phyloP scores from a whole-genome alignment of 2,888 invertebrate genomes.

The Agrotis exclamationis region DNA sequence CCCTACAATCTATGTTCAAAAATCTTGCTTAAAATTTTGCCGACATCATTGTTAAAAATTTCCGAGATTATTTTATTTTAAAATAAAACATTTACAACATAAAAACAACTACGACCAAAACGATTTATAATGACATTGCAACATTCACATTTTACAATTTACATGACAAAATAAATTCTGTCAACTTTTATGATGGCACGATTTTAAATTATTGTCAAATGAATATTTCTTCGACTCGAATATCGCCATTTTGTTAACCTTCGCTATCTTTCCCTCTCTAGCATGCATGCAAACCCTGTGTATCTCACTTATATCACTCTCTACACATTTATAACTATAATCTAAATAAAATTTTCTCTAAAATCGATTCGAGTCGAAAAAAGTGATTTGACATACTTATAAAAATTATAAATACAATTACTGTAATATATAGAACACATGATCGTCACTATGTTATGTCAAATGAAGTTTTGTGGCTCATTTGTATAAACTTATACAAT shows the following conservation, averaged over 20 bases:
- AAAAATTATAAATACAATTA: conserved; percentile 57
- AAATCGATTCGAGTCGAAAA: conserved; percentile 51
- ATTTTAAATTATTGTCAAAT: conserved; percentile 50
- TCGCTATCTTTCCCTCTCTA: conserved; percentile 16
- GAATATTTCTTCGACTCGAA: conserved; percentile 43
- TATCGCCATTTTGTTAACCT: conserved; percentile 41
- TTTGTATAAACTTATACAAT: conserved; percentile 10
- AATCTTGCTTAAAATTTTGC: conserved; percentile 39
- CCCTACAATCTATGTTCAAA: conserved; percentile 40
- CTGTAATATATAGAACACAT: conserved; percentile 60
- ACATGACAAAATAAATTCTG: conserved; percentile 55
- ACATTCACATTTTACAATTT: conserved; percentile 58
- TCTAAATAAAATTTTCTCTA: conserved; percentile 27
- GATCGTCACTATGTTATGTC: conserved; percentile 51
- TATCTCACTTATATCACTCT: background rate
- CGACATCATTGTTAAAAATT: conserved; percentile 22
- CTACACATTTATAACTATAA: conserved; percentile 16
- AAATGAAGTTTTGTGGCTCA: conserved; percentile 38
- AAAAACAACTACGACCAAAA: conserved; percentile 58
- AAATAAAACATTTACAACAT: conserved; percentile 51
- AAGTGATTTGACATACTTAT: conserved; percentile 44
- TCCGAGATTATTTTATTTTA: conserved; percentile 42
- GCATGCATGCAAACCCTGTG: conserved; percentile 43
- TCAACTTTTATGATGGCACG: conserved; percentile 67
- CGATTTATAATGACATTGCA: conserved; percentile 54